Evolutionary conservation across 2,113 vertebrate genomes (phyloP).

Genomic region (Barbus barbus): DNA sequence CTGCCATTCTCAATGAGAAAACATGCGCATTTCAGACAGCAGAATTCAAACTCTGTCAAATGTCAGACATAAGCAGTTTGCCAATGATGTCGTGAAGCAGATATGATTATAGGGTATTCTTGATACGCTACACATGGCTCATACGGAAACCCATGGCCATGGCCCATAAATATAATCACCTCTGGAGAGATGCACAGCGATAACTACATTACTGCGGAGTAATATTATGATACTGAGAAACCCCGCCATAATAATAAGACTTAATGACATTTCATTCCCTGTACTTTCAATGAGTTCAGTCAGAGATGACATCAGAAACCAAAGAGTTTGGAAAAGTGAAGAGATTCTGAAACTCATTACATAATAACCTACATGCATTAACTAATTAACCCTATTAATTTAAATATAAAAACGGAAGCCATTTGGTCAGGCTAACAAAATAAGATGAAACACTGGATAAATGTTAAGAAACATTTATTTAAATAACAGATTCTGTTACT

Average conservation of each 20-base stretch:
- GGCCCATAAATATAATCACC: constrained; percentile 59
- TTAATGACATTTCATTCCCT: constrained; percentile 44
- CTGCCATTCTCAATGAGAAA: neutral
- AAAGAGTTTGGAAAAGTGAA: neutral
- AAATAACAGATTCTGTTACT: neutral
- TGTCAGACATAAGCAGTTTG: constrained; percentile 20
- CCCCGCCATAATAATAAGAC: constrained; percentile 47
- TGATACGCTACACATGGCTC: constrained; percentile 44
- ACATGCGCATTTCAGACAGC: neutral
- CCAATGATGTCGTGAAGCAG: constrained; percentile 43
- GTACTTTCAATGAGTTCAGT: constrained; percentile 21
- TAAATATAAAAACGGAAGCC: neutral
- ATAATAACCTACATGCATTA: neutral
- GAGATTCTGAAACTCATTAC: constrained; percentile 1
- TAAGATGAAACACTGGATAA: neutral
- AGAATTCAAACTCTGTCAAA: constrained; percentile 17
- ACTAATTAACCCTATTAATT: constrained; percentile 32
- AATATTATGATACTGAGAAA: constrained; percentile 45
- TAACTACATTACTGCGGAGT: constrained; percentile 60
- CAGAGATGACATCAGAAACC: constrained; percentile 27
- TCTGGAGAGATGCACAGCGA: constrained; percentile 59
- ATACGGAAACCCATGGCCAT: constrained; percentile 37
- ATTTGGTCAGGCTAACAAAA: neutral
- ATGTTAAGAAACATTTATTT: constrained; percentile 5
- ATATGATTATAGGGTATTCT: constrained; percentile 47